phyloP scores from a whole-genome alignment of 2,797 vertebrate species.

The Austrolebias charrua region DNA sequence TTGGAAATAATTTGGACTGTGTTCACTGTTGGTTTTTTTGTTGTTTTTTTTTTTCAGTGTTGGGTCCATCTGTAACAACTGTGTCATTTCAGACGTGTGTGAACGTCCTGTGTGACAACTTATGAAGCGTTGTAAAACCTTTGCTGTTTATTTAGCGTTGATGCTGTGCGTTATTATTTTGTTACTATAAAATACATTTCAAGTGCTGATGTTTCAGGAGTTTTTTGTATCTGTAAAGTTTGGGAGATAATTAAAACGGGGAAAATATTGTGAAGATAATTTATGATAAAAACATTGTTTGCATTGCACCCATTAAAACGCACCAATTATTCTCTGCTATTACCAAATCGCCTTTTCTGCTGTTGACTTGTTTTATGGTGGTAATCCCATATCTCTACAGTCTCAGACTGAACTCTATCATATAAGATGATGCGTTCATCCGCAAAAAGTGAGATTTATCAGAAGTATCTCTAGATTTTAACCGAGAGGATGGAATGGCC shows the following conservation, averaged over 20 bases:
- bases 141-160: conserved; percentile 72
- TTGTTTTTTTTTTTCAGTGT: conserved; percentile 83
- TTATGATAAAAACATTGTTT: not conserved
- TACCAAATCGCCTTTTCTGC: no score
- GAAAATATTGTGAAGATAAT: not conserved
- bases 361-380: no score
- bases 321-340: no score
- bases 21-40: conserved; percentile 79
- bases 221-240: conserved; percentile 4
- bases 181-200: conserved; percentile 75
- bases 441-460: no score
- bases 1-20: conserved; percentile 58
- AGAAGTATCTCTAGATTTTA: no score
- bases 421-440: no score
- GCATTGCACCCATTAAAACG: no score
- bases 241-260: not conserved
- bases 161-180: conserved; percentile 67
- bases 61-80: conserved; percentile 84
- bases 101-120: conserved; percentile 78
- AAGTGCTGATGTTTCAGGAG: conserved; percentile 39
- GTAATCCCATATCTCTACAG: no score
- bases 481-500: no score
- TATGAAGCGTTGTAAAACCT: conserved; percentile 78
- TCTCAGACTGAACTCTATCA: no score
- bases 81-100: conserved; percentile 75